Evolutionary conservation across 2,797 vertebrate species (phyloP).

Genomic region (Darevskia nairensis): DNA sequence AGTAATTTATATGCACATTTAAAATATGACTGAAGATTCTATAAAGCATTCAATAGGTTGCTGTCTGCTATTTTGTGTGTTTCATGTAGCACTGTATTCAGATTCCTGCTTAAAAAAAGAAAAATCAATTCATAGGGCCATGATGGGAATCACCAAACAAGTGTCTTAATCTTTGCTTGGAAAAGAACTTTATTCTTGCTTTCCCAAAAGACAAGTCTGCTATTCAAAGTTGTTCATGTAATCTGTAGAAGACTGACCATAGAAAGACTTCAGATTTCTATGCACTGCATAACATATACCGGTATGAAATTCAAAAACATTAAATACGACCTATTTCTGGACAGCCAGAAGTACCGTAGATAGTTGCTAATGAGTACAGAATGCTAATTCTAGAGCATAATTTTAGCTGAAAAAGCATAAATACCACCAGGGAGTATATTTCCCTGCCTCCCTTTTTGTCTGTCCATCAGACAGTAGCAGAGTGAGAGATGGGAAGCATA

Average conservation of each 20-base stretch:
- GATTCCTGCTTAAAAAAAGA: neutral
- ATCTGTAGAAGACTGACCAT: neutral
- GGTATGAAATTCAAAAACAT: neutral
- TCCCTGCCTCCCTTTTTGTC: neutral
- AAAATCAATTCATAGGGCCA: neutral
- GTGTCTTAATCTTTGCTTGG: neutral
- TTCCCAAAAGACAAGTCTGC: neutral
- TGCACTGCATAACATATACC: neutral
- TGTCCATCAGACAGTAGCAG: too few relatives aligned
- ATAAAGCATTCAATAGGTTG: neutral
- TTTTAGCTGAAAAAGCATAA: neutral
- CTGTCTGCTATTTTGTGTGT: neutral
- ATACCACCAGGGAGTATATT: neutral
- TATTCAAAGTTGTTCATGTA: neutral
- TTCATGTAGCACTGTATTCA: neutral
- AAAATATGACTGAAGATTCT: constrained; percentile 19
- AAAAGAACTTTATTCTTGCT: neutral
- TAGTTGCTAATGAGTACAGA: neutral
- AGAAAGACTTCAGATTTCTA: neutral
- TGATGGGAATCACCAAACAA: neutral
- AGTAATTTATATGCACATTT: neutral
- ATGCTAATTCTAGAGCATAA: too few relatives aligned
- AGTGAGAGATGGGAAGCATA: too few relatives aligned
- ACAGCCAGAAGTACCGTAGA: neutral
- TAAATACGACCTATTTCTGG: neutral